Conservation (phyloP, 2,797 vertebrate species). For the Leucoraja ocellata region DNA sequence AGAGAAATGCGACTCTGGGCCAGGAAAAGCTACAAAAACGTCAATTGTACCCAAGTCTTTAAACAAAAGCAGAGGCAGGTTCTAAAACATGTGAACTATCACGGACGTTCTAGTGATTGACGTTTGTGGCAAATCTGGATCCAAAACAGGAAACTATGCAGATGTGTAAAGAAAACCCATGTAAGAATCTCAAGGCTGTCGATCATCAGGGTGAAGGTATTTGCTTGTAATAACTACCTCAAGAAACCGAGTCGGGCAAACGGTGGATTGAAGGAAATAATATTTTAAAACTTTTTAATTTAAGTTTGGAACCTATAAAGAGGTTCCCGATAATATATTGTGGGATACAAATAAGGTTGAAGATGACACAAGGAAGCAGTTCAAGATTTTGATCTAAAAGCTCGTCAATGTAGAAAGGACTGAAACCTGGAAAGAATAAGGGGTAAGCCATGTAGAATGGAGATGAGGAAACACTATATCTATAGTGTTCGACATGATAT, state of each 20-base stretch:
- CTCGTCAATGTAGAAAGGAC: too few species aligned
- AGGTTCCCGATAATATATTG: not conserved
- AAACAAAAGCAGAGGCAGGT: not conserved
- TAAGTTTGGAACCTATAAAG: not conserved
- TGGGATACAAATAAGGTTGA: not conserved
- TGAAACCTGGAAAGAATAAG: not conserved
- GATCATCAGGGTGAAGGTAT: not conserved
- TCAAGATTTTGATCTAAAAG: not conserved
- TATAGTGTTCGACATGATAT: too few species aligned
- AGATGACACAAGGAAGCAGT: not conserved
- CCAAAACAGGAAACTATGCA: not conserved
- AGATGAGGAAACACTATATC: too few species aligned
- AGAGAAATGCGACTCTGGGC: not conserved
- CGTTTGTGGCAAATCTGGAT: not conserved
- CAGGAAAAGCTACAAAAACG: not conserved
- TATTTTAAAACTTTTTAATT: not conserved
- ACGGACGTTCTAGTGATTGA: not conserved
- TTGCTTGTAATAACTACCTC: slow-evolving; percentile 10
- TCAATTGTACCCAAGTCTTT: not conserved
- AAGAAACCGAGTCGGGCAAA: not conserved
- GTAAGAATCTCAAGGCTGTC: not conserved
- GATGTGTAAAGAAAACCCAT: not conserved
- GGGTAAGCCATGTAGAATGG: not conserved
- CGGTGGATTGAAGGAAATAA: not conserved
- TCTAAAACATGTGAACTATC: too few species aligned